A percentile compares a stretch with the other conserved stretches of the same genome.
phyloP scores from a whole-genome alignment of 2,888 invertebrate genomes.

The Rhorus exstirpatorius region DNA sequence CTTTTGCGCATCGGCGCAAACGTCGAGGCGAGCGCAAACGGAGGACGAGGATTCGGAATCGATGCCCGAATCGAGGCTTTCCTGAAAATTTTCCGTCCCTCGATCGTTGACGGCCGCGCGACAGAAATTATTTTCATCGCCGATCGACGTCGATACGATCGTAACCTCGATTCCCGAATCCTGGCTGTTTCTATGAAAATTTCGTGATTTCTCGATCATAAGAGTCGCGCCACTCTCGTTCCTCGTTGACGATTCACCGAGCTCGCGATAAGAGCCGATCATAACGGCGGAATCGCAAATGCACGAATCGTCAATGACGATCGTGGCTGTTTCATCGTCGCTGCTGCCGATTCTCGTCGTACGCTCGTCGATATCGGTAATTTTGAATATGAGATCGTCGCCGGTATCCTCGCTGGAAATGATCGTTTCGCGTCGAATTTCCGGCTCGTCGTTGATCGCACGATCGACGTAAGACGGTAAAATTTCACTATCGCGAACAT shows the following conservation, averaged over 20 bases:
- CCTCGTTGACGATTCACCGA: constrained; percentile 64
- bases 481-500: too few species aligned
- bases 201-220: constrained; percentile 73
- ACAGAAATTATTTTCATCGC: constrained; percentile 71
- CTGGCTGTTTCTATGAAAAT: constrained; percentile 76
- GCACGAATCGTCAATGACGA: too few species aligned
- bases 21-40: constrained; percentile 70
- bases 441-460: constrained; percentile 10
- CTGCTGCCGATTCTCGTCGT: too few species aligned
- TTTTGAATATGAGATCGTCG: constrained; percentile 77
- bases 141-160: constrained; percentile 72
- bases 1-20: constrained; percentile 55
- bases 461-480: constrained; percentile 47
- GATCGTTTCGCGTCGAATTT: constrained; percentile 37
- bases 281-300: too few species aligned
- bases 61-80: constrained; percentile 77
- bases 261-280: constrained; percentile 49
- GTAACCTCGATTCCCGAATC: constrained; percentile 77
- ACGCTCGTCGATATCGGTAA: constrained; percentile 76
- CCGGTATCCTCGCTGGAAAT: constrained; percentile 51
- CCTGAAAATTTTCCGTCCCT: constrained; percentile 74
- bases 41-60: constrained; percentile 80
- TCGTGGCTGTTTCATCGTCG: too few species aligned
- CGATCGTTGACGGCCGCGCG: constrained; percentile 59
- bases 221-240: constrained; percentile 65